Conservation (phyloP, 2,797 vertebrate genomes). For the Setipinna tenuifilis region DNA sequence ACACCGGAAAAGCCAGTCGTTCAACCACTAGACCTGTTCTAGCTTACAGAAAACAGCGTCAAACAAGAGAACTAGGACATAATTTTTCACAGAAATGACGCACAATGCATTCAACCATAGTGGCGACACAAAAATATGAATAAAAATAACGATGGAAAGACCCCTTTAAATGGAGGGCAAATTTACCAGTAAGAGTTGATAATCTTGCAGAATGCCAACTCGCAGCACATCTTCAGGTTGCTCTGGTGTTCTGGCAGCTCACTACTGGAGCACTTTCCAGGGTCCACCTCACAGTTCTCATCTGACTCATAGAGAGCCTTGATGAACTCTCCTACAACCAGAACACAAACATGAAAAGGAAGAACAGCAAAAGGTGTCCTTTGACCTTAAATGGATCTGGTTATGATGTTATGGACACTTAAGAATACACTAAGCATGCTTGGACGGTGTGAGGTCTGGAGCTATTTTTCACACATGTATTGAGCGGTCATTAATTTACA, state of each 20-base stretch:
- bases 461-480: background rate
- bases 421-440: too few relatives aligned
- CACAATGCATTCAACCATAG: too few relatives aligned
- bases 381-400: background rate
- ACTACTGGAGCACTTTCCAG: constrained; percentile 82
- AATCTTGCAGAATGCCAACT: constrained; percentile 97
- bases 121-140: too few relatives aligned
- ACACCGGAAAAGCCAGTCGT: too few relatives aligned
- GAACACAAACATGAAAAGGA: background rate
- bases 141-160: too few relatives aligned
- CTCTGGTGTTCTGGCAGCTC: constrained; percentile 90
- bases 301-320: constrained; percentile 95
- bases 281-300: constrained; percentile 95
- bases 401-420: background rate
- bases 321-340: constrained; percentile 88
- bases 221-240: constrained; percentile 98
- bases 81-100: too few relatives aligned
- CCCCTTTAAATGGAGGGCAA: background rate
- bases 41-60: too few relatives aligned
- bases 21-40: too few relatives aligned
- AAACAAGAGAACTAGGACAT: too few relatives aligned
- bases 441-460: background rate
- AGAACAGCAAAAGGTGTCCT: background rate
- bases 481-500: background rate
- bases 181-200: constrained; percentile 95